Evolutionary conservation across 2,888 invertebrate genomes (phyloP).

Genomic region (Erynnis tages): DNA sequence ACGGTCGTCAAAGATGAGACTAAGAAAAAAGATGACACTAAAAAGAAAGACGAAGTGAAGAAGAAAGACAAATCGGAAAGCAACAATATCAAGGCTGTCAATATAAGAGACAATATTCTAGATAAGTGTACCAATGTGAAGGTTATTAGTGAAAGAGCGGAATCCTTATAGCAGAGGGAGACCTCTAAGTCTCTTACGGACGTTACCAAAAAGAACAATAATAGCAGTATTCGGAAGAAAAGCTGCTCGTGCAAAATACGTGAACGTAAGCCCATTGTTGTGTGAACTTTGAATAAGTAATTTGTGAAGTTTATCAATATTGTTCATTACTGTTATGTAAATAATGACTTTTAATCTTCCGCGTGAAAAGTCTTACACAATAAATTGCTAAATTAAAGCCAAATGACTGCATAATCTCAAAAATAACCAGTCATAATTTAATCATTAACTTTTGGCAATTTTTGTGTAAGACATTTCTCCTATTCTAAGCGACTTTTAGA

Average conservation of each 20-base stretch:
- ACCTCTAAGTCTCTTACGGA: slow-evolving; percentile 64
- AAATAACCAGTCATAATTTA: too few relatives aligned
- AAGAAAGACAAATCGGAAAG: slow-evolving; percentile 39
- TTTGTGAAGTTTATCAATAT: neutral
- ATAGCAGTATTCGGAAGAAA: slow-evolving; percentile 55
- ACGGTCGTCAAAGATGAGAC: slow-evolving; percentile 18
- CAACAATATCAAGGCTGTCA: slow-evolving; percentile 41
- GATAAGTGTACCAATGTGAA: slow-evolving; percentile 29
- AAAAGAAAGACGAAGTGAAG: slow-evolving; percentile 35
- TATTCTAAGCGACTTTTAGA: too few relatives aligned
- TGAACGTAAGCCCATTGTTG: slow-evolving; percentile 66
- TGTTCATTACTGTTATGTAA: neutral
- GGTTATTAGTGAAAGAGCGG: slow-evolving; percentile 50
- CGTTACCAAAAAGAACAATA: slow-evolving; percentile 50
- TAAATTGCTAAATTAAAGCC: too few relatives aligned
- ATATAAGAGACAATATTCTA: slow-evolving; percentile 32
- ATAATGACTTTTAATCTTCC: too few relatives aligned
- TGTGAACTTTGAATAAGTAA: slow-evolving; percentile 37
- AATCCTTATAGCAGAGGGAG: slow-evolving; percentile 69
- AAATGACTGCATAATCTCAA: too few relatives aligned
- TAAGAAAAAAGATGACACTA: slow-evolving; percentile 38
- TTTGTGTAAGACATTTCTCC: too few relatives aligned
- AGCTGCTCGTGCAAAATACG: slow-evolving; percentile 70
- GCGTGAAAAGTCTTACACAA: too few relatives aligned
- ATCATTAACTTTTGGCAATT: too few relatives aligned